phyloP scores from a whole-genome alignment of 1,140 invertebrate genomes.

The Drosophila tsacasi region DNA sequence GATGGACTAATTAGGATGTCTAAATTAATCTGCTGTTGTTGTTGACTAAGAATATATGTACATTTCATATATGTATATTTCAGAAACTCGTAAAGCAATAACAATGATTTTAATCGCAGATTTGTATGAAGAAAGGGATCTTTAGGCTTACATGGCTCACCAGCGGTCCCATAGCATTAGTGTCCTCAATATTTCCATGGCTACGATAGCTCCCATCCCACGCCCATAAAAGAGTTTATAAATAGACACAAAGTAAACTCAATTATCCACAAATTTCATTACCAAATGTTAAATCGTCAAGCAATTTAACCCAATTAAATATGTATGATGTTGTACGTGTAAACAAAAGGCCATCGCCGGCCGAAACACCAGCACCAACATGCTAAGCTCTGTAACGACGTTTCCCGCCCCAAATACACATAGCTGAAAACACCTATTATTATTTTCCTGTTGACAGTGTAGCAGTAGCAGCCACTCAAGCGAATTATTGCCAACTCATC shows the following conservation, averaged over 20 bases:
- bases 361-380: slow-evolving; percentile 26
- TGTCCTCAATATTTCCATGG: background rate
- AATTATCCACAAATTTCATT: slow-evolving; percentile 80
- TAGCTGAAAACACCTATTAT: slow-evolving; percentile 70
- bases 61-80: no score
- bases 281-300: slow-evolving; percentile 75
- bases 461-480: slow-evolving; percentile 66
- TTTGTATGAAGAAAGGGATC: background rate
- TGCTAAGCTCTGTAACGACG: slow-evolving; percentile 56
- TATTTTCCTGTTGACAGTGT: slow-evolving; percentile 80
- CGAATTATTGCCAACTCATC: slow-evolving; percentile 83
- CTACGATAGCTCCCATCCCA: background rate
- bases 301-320: slow-evolving; percentile 83
- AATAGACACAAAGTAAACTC: slow-evolving; percentile 79
- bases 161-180: background rate
- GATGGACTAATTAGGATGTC: no score
- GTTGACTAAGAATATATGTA: background rate
- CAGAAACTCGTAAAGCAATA: background rate
- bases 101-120: background rate
- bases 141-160: background rate
- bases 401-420: slow-evolving; percentile 55
- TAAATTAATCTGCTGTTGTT: background rate
- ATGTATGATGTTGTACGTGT: slow-evolving; percentile 75
- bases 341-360: slow-evolving; percentile 75
- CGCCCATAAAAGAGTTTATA: slow-evolving; percentile 43